These are phyloP conservation scores for Zosterops pallidus DNA, from an alignment of 2,113 vertebrate genomes.

Conservation along the genomic window DNA sequence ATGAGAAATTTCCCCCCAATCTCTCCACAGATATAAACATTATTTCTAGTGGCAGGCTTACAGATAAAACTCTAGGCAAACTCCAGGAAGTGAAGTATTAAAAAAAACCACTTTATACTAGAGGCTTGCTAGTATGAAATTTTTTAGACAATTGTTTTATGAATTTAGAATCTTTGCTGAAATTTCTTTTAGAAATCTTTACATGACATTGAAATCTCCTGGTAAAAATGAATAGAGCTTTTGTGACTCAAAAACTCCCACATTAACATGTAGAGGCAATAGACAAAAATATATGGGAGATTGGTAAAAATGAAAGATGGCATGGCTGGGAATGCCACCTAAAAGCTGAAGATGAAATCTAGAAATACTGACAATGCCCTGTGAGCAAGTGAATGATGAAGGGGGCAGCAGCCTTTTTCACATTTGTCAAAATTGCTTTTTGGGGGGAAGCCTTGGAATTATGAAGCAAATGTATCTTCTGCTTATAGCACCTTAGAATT, in stretches of 20 bases:
- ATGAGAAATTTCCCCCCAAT: background rate
- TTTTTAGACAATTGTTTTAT: background rate
- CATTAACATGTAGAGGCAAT: background rate
- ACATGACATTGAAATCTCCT: background rate
- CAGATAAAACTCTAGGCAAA: background rate
- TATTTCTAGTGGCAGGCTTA: background rate
- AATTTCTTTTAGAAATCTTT: background rate
- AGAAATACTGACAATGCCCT: background rate
- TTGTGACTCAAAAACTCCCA: background rate
- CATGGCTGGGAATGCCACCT: background rate
- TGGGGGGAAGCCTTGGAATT: background rate
- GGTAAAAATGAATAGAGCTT: background rate
- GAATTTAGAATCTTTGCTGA: background rate
- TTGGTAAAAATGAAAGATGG: background rate
- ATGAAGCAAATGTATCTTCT: background rate
- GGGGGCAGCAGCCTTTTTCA: background rate
- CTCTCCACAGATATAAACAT: background rate
- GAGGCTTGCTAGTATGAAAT: background rate
- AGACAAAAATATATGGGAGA: background rate
- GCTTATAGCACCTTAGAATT: background rate
- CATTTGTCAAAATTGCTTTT: background rate
- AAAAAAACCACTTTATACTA: background rate
- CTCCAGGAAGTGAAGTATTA: background rate
- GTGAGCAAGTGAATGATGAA: background rate
- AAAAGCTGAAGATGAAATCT: background rate